phyloP scores from a whole-genome alignment of 2,113 vertebrate genomes.

The Isurus oxyrinchus region DNA sequence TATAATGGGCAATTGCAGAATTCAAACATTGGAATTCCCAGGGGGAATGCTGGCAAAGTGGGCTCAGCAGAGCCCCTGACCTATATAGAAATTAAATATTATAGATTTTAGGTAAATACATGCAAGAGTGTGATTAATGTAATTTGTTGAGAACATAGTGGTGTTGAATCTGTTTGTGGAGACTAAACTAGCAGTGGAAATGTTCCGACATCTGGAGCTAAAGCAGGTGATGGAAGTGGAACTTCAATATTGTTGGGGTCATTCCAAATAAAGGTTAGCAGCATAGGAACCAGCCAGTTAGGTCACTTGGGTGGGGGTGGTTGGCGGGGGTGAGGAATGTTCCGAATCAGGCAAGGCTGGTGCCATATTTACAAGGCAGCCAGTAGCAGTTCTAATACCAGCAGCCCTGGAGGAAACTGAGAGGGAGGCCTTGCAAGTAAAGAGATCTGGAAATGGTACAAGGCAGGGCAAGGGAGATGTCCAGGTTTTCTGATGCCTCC shows the following conservation, averaged over 20 bases:
- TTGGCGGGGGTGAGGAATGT: too few species aligned
- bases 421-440: background rate
- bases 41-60: background rate
- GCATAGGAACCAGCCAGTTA: background rate
- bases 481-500: background rate
- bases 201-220: too few species aligned
- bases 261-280: background rate
- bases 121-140: background rate
- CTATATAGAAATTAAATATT: background rate
- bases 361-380: background rate
- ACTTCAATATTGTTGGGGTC: background rate
- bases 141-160: background rate
- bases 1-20: background rate
- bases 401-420: background rate
- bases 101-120: background rate
- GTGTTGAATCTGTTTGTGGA: background rate
- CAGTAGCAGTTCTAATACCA: background rate
- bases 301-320: background rate
- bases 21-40: background rate
- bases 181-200: background rate
- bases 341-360: too few species aligned
- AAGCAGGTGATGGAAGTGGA: background rate
- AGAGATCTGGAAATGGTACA: background rate
- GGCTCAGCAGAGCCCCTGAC: background rate
- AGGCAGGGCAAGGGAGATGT: background rate